Evolutionary conservation across 2,797 vertebrate genomes (phyloP), one percentile per base, ranked within the genome.

Genomic region (Loriculus beryllinus): DNA sequence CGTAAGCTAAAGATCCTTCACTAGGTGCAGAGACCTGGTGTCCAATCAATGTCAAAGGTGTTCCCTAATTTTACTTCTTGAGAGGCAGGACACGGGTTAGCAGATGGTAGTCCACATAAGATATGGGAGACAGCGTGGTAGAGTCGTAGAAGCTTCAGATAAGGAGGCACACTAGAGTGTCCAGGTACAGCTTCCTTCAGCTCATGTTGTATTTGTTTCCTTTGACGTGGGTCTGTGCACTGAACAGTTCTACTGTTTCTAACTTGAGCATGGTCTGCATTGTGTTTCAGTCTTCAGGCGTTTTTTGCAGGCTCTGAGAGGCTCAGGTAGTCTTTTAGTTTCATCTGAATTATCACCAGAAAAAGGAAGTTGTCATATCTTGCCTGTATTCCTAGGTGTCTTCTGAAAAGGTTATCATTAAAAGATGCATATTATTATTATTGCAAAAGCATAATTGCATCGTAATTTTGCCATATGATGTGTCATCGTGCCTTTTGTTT

Each of bases 341-440:
- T 90, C 28, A 3, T 74, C 62, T 52, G 51, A 88, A 77, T 87
- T 92, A 47, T 47, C 43, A 64, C 48, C 40, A 77, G 75, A 93
- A 94, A 91, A 90, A 60, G 72, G 92, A 95, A 95, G 78, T 87
- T 77, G 42, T 74, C 54, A 3, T 81, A 69, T 86, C 72, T 94
- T 93, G 67, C 40, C 42, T 60, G 20, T 60, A 45, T 81, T 80
- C 23, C 68, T 77, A 42, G 23, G 39, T 92, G 62, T 90, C 31
- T 90, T 86, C 80, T 86, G 86, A 84, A 86, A 92, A 92, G 67
- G 33, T 90, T 94, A 11, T 82, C 65, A 60, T 92, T 91, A 72
- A 90, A 91, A 84, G 39, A 84, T 92, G 54, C 14, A 13, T 60
- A 21, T 78, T 90, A 56, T 20, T 33, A 54, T 21, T 33, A 82